Evolutionary conservation across 2,797 vertebrate species (phyloP).

Genomic region (Calcarius lapponicus): DNA sequence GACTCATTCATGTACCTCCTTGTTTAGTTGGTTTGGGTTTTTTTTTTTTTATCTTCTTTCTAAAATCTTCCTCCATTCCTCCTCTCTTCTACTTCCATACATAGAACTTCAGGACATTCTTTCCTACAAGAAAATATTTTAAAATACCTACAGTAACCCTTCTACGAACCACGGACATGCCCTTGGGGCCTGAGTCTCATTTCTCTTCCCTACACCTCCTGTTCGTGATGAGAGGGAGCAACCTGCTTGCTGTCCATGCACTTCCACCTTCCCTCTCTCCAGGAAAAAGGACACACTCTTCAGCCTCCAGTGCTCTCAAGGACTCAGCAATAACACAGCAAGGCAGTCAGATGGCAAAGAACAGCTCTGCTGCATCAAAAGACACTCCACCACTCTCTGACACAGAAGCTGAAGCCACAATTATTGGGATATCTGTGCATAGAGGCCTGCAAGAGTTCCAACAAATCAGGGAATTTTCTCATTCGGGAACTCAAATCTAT

Average conservation of each 20-base stretch:
- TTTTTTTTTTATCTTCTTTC: too few relatives aligned
- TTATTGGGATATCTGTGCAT: background rate
- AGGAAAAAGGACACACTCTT: background rate
- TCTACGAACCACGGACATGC: fast-evolving
- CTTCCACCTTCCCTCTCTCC: background rate
- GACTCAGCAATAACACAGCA: background rate
- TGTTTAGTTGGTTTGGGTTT: too few relatives aligned
- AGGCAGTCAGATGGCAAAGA: background rate
- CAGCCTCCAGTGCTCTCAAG: background rate
- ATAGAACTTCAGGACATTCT: too few relatives aligned
- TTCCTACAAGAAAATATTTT: too few relatives aligned
- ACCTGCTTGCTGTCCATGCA: background rate
- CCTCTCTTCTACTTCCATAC: too few relatives aligned
- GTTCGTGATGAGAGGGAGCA: background rate
- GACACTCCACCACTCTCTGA: background rate
- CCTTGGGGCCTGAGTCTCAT: background rate
- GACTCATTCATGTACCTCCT: too few relatives aligned
- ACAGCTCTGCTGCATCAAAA: background rate
- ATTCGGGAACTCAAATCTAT: fast-evolving
- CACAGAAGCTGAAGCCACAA: background rate
- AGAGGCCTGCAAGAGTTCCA: background rate
- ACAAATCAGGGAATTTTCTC: background rate
- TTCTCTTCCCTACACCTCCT: background rate
- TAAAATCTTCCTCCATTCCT: too few relatives aligned
- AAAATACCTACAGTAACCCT: background rate